Conservation (phyloP, 2,888 invertebrate species). For the Ochlodes sylvanus region DNA sequence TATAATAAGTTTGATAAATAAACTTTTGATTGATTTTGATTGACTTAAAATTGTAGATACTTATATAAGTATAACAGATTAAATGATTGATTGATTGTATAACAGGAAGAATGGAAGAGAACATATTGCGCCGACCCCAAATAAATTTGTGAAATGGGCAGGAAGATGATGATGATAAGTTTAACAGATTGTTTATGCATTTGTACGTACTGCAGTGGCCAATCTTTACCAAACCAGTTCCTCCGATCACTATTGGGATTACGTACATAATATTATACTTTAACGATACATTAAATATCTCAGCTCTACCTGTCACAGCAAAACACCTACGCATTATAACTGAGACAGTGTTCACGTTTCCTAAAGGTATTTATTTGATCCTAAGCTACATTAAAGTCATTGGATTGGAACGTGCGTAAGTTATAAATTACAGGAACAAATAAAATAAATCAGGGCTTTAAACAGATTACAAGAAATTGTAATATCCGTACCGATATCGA, state of each 20-base stretch:
- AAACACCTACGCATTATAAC: constrained; percentile 23
- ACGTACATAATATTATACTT: neutral
- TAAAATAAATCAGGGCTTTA: constrained; percentile 33
- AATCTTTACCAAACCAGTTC: neutral
- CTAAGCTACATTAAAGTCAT: constrained; percentile 22
- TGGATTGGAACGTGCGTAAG: constrained; percentile 31
- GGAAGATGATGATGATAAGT: no score
- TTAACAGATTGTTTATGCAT: no score
- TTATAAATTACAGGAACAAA: constrained; percentile 35
- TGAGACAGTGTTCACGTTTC: constrained; percentile 24
- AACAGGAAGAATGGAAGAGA: no score
- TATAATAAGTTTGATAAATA: no score
- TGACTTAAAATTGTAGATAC: no score
- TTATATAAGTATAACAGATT: no score
- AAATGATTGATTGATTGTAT: no score
- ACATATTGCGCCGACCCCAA: no score
- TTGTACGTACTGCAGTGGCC: no score
- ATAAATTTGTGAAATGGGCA: no score
- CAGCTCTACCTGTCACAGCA: constrained; percentile 15
- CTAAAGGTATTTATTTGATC: constrained; percentile 15
- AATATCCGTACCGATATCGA: constrained; percentile 32
- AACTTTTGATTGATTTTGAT: no score
- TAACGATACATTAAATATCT: neutral
- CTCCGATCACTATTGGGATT: neutral
- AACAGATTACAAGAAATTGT: constrained; percentile 33